Conservation (phyloP, 1,140 invertebrate species). For the Bursaphelenchus mucronatus region DNA sequence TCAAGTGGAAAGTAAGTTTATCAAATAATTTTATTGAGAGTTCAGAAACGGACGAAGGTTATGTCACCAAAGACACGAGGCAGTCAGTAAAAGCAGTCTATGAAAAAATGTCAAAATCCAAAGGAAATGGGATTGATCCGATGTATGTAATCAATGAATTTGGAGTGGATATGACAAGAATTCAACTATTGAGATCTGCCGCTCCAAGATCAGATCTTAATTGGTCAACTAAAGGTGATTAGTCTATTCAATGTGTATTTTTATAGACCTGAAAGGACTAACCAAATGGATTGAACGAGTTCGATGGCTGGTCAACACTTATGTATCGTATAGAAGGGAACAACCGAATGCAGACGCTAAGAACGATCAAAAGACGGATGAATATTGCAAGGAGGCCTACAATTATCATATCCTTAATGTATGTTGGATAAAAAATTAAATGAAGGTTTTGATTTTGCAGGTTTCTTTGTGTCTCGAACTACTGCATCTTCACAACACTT, state of each 20-base stretch:
- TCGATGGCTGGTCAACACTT: slow-evolving; percentile 30
- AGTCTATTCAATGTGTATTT: slow-evolving; percentile 18
- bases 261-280: slow-evolving; percentile 51
- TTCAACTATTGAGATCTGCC: slow-evolving; percentile 47
- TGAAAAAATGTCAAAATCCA: slow-evolving; percentile 99
- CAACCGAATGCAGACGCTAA: slow-evolving; percentile 12
- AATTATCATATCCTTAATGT: slow-evolving; percentile 52
- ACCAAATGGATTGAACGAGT: slow-evolving; percentile 45
- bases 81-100: slow-evolving; percentile 32
- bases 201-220: slow-evolving; percentile 45
- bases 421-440: not conserved
- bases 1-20: slow-evolving; percentile 67
- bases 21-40: not conserved
- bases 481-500: slow-evolving; percentile 51
- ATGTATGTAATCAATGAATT: slow-evolving; percentile 58
- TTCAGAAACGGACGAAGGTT: slow-evolving; percentile 13
- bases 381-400: slow-evolving; percentile 38
- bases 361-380: slow-evolving; percentile 23
- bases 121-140: slow-evolving; percentile 92
- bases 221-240: slow-evolving; percentile 44
- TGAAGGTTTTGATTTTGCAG: not conserved
- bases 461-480: slow-evolving; percentile 37
- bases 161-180: slow-evolving; percentile 51
- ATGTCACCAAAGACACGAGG: slow-evolving; percentile 26
- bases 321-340: slow-evolving; percentile 31